These are phyloP conservation scores for Acrossocheilus wenchowensis DNA, from an alignment of 2,797 vertebrate genomes.

Conservation along the genomic window DNA sequence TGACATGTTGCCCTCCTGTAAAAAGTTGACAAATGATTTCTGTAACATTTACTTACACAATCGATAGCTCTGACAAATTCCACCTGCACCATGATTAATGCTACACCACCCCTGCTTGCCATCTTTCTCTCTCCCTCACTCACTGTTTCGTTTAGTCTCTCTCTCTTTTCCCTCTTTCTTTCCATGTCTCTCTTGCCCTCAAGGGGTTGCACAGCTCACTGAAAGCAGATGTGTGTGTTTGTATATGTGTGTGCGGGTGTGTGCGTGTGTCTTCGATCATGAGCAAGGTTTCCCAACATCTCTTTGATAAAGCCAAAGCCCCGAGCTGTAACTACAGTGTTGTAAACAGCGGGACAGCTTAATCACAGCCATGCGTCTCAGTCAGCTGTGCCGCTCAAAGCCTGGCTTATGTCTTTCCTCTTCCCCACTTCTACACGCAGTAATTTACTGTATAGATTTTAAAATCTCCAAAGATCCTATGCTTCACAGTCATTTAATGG, in stretches of 20 bases:
- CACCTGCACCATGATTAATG: constrained; percentile 92
- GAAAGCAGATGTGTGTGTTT: constrained; percentile 66
- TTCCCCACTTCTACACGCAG: constrained; percentile 3
- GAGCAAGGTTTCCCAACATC: constrained; percentile 44
- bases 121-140: constrained; percentile 64
- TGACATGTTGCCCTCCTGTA: constrained; percentile 81
- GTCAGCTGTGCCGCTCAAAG: constrained; percentile 40
- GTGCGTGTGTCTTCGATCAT: constrained; percentile 49
- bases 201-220: constrained; percentile 79
- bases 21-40: constrained; percentile 91
- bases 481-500: constrained; percentile 17
- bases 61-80: constrained; percentile 93
- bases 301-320: constrained; percentile 47
- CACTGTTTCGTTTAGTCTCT: constrained; percentile 46
- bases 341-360: constrained; percentile 50
- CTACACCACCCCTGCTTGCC: constrained; percentile 73
- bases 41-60: constrained; percentile 96
- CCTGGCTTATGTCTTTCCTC: constrained; percentile 38
- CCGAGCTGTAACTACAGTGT: constrained; percentile 50
- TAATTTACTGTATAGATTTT: constrained; percentile 43
- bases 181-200: constrained; percentile 66
- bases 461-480: constrained; percentile 22
- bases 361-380: constrained; percentile 50
- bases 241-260: constrained; percentile 35
- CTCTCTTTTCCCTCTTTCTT: constrained; percentile 69